Conservation (phyloP, 2,113 vertebrate species). For the Cranoglanis bouderius region DNA sequence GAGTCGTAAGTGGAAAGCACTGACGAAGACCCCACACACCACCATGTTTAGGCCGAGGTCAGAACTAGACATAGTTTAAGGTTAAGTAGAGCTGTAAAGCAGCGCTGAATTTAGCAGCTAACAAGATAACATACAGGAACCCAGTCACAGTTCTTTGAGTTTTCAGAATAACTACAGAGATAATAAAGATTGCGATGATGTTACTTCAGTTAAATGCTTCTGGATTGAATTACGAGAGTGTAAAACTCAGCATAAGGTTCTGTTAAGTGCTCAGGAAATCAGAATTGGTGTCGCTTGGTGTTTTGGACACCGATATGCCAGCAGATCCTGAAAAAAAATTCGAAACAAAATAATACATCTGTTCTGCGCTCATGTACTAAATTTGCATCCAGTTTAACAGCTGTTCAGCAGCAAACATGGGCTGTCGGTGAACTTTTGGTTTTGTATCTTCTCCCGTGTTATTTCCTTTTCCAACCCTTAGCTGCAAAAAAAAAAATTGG, state of each 20-base stretch:
- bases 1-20: neutral
- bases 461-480: neutral
- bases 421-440: neutral
- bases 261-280: neutral
- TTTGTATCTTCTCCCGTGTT: neutral
- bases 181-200: neutral
- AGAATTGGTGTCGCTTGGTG: neutral
- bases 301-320: neutral
- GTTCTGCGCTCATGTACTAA: neutral
- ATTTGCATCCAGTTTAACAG: neutral
- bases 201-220: neutral
- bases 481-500: neutral
- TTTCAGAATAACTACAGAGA: neutral
- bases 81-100: neutral
- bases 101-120: conserved; percentile 27
- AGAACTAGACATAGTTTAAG: neutral
- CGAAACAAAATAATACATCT: neutral
- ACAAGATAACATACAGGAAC: neutral
- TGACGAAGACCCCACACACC: neutral
- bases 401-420: neutral
- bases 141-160: neutral
- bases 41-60: neutral
- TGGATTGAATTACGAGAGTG: neutral
- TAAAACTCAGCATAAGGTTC: neutral
- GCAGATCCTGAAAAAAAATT: neutral